Evolutionary conservation across 2,888 invertebrate species (phyloP), one percentile per base, ranked within the genome.

Genomic region (Venusia cambrica): DNA sequence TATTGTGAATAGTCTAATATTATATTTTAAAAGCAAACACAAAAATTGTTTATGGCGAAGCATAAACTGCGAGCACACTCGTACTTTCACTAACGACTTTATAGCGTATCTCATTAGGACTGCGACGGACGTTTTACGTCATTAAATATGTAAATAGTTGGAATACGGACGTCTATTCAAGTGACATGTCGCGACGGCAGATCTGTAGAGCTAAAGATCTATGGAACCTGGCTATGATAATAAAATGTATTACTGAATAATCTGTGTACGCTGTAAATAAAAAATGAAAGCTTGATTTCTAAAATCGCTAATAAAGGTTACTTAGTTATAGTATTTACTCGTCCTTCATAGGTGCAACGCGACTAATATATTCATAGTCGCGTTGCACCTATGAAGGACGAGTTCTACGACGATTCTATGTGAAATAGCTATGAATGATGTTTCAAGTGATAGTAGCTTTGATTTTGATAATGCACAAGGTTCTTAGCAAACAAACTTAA

Each of bases 121-220:
- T 34, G 60, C 66, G 72, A 74, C 76, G 62, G 70, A 73, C 77
- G 66, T 61, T 71, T 69, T 68, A 69, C 71, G 73, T 84, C 83
- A 81, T 84, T 84, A 80, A 78, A 74, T 80, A 84, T 85, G 83
- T 79, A 83, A 84, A 83, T 83, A 78, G 65, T 73, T 62, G 72
- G 73, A 78, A 79, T 76, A 78, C 76, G 72, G 68, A 62, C 71
- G 73, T 73, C 79, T 70, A 77, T 78, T 81, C 73, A 74, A 55
- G 59, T 71, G 80, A 83, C 84, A 81, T 73, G 79, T 77, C 70
- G 72, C 65, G 66, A 65, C 62, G 65, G 49, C 61, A 51, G 44
- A 43, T 58, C 52, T 48, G 49, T 55, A 74, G 73, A 73, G 47
- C 50, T 70, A 61, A 32, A 31, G 38, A 57, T 63, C 63, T 68